A percentile compares a stretch with the other conserved stretches of the same genome.
phyloP scores from a whole-genome alignment of 2,888 invertebrate genomes.

The Nebria brevicollis region DNA sequence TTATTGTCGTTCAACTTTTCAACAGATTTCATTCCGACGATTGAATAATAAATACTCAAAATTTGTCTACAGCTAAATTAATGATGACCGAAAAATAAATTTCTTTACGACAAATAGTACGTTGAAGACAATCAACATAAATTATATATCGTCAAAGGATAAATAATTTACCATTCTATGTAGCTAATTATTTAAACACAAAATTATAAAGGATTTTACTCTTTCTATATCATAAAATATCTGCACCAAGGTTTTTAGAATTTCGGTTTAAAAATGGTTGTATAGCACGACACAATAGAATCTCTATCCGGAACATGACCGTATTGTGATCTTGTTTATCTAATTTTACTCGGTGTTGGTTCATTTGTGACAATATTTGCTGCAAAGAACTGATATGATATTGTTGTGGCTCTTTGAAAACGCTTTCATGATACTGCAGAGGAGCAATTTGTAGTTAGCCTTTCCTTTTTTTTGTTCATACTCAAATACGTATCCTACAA shows the following conservation, averaged over 20 bases:
- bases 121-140: no score
- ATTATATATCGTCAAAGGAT: no score
- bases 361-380: constrained; percentile 28
- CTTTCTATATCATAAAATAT: not conserved
- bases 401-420: constrained; percentile 34
- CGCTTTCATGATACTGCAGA: constrained; percentile 22
- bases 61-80: not conserved
- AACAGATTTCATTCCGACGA: not conserved
- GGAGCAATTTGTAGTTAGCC: no score
- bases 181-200: no score
- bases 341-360: constrained; percentile 37
- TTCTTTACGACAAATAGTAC: not conserved
- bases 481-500: no score
- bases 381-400: constrained; percentile 21
- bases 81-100: not conserved
- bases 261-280: not conserved
- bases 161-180: no score
- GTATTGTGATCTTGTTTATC: constrained; percentile 41
- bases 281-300: not conserved
- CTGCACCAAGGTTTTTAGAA: not conserved
- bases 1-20: not conserved
- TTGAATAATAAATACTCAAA: not conserved
- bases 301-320: constrained; percentile 7
- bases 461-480: no score
- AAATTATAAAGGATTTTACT: no score